Conservation (phyloP, 2,888 invertebrate species). For the Sinodicranocentrus sp. region DNA sequence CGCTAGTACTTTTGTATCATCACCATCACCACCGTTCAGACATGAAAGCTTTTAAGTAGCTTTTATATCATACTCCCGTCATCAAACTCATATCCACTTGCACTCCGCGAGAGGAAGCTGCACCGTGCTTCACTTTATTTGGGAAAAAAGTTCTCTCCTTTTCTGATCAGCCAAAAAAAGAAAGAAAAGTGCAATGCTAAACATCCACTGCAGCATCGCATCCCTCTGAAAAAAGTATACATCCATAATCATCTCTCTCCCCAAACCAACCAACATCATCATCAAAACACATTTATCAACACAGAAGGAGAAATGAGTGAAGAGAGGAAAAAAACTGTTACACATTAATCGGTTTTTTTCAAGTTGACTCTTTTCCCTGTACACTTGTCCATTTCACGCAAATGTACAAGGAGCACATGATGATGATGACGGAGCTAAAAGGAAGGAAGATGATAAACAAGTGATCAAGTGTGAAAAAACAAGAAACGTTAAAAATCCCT, state of each 20-base stretch:
- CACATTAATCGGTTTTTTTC: slow-evolving; percentile 65
- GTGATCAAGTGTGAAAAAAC: slow-evolving; percentile 65
- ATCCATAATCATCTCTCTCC: slow-evolving; percentile 25
- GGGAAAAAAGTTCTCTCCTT: slow-evolving; percentile 32
- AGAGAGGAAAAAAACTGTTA: slow-evolving; percentile 55
- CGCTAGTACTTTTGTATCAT: not conserved
- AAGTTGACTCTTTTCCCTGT: slow-evolving; percentile 1
- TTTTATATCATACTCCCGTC: slow-evolving; percentile 39
- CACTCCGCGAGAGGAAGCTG: not conserved
- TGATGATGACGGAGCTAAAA: slow-evolving; percentile 50
- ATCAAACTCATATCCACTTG: slow-evolving; percentile 41
- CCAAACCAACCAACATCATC: slow-evolving; percentile 21
- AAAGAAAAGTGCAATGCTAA: slow-evolving; percentile 39
- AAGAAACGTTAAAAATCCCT: slow-evolving; percentile 42
- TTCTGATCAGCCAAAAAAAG: too few relatives aligned
- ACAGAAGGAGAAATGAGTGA: slow-evolving; percentile 18
- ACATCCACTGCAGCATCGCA: slow-evolving; percentile 5
- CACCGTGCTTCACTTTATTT: slow-evolving; percentile 19
- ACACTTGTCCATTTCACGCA: slow-evolving; percentile 63
- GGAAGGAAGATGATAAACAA: slow-evolving; percentile 54
- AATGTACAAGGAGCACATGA: slow-evolving; percentile 9
- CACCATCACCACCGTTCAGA: slow-evolving; percentile 5
- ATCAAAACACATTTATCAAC: slow-evolving; percentile 53
- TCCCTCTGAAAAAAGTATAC: not conserved
- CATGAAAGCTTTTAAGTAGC: slow-evolving; percentile 54